Evolutionary conservation across 1,140 invertebrate genomes (phyloP), one percentile per base, ranked within the genome.

Genomic region (Drosophila seguyi): DNA sequence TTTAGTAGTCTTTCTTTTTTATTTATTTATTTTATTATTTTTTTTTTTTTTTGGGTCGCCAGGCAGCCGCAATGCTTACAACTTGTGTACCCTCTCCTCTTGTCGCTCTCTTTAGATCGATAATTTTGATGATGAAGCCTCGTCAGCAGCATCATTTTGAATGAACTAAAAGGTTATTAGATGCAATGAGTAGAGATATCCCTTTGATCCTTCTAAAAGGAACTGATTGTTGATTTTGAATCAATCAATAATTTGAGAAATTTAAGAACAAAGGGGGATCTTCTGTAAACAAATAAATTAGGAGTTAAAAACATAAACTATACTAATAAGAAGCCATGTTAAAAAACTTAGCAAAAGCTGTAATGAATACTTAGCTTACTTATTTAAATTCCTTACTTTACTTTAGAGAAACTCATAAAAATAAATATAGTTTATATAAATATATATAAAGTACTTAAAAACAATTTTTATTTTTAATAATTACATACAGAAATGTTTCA

Each of bases 1-100:
- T 69, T 71, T 71, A 57, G 65, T 69, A 44, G 55, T 67, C 36
- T 29, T 10, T 25, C 45, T 36, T 60, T 55, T 22, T 42, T 42
- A 31, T 68, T 71, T 69, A 31, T 31, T n/a, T n/a, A n/a, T n/a
- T n/a, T n/a, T n/a, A n/a, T n/a, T n/a, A n/a, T 25, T 25, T 29
- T 7, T 29, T 29, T 20, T 41, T 42, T 55, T 68, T 69, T 69
- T 57, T 27, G 16, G 27, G 50, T 69, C 68, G 50, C 42, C 65
- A 39, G 27, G 41, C 50, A 34, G 31, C 41, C 31, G 22, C 62
- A 53, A 7, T 44, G 25, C 27, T 42, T 16, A 58, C 39, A 60
- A 59, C 20, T 47, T 36, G 14, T 36, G 14, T 29, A 18, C 25
- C 39, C 31, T 31, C 61, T 22, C 22, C 25, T 16, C 8, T 29